Evolutionary conservation across 1,140 invertebrate genomes (phyloP), one percentile per base, ranked within the genome.

Genomic region (Drosophila paulistorum): DNA sequence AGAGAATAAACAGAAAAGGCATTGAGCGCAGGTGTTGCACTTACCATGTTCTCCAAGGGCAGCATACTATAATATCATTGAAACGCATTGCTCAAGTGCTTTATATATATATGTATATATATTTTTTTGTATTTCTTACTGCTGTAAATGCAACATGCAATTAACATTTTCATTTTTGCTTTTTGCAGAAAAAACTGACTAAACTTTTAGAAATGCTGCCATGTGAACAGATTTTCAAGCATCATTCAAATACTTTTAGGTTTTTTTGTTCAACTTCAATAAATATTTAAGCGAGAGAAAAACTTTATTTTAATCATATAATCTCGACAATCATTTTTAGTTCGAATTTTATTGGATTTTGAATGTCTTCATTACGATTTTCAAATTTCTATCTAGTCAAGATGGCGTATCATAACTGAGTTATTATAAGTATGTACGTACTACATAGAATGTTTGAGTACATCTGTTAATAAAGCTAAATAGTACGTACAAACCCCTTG

Each of bases 11-110:
- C 37, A 62, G 66, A 48, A 74, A 41, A 60, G 74, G 78, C 81
- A 82, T 86, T 86, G 79, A 76, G 75, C 71, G 71, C 79, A 85
- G 83, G 82, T 85, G 82, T 68, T 86, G 79, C 81, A 86, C 82
- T 81, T 78, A 81, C 54, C 65, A 55, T 26, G 74, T 63, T 48
- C 45, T 45, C 65, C 83, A 86, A 82, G 82, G 83, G 87, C 79
- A 69, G 39, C 61, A 45, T 63, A 11, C 37, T 13, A 51, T 61
- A 13, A 23, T 20, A 20, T 30, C 45, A 39, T 48, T 59, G 57
- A 37, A 2, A 30, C 57, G 3, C 54, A 13, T 5, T 37, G 30
- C 33, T 59, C 0, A 59, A 59, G 71, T 77, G 62, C 74, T 66
- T 66, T 70, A 68, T 45, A 74, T 30, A 74, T 35, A 59, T 72